Evolutionary conservation across 2,888 invertebrate species (phyloP), one percentile per base, ranked within the genome.

Genomic region (Salticus scenicus): DNA sequence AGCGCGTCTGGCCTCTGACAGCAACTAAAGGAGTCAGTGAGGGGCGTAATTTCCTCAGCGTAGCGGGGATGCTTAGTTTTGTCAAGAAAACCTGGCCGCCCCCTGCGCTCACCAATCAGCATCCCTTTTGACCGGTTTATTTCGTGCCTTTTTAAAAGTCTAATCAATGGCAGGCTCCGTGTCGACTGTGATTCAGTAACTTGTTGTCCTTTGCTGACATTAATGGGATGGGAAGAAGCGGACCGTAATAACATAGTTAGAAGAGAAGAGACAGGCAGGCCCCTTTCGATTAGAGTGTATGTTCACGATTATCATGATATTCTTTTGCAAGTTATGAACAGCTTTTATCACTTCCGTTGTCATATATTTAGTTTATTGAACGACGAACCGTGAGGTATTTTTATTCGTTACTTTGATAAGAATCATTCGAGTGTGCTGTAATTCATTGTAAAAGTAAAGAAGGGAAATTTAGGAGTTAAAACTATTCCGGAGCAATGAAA

Each of bases 11-110:
- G 76, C 47, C 71, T 83, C 57, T 83, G 82, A 76, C 82, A 83
- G 76, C 70, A 51, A 51, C 69, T 67, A 69, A 74, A 51, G 80
- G 73, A 80, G 64, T 67, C 80, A 51, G 72, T 33, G 37, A 80
- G 72, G 63, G 72, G 79, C 41, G 66, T 75, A 83, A 83, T 83
- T 83, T 83, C 76, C 76, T 70, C 81, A n/a, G 24, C 70, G n/a
- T 57, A 28, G 69, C 41, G 20, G 66, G 83, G 73, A 73, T 66
- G 67, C 83, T 67, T 75, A 63, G 70, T 81, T 81, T 81, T 82
- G 82, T 84, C 83, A 84, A 77, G 83, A 77, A 77, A 84, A 84
- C 24, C 83, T 84, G 83, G 57, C 63, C 73, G 67, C 76, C 83
- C 83, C 83, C 67, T 57, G 67, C 31, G 73, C 5, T 17, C 67